These are phyloP conservation scores for Magallana nippona DNA, from an alignment of 2,888 invertebrate species.

Conservation along the genomic window DNA sequence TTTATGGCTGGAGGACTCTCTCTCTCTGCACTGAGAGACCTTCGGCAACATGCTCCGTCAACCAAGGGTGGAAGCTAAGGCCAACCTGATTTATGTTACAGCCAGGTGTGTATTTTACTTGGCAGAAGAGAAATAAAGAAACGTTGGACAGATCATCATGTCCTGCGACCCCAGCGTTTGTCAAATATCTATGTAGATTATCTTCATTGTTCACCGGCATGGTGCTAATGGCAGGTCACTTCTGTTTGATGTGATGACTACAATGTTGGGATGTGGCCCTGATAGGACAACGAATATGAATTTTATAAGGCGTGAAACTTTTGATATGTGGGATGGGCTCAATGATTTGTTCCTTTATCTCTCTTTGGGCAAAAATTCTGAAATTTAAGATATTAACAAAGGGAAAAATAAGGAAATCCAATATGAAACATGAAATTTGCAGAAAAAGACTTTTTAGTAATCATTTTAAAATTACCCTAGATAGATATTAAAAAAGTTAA, in stretches of 20 bases:
- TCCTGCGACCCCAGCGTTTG: neutral
- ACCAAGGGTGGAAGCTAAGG: neutral
- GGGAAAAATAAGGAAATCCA: neutral
- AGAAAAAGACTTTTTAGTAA: too few species aligned
- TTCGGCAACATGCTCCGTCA: neutral
- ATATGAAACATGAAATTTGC: neutral
- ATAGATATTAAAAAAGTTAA: too few species aligned
- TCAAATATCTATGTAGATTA: conserved; percentile 30
- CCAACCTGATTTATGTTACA: conserved; percentile 25
- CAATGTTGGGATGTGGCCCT: neutral
- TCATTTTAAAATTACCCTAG: too few species aligned
- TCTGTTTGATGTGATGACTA: conserved; percentile 9
- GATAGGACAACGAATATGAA: conserved; percentile 2
- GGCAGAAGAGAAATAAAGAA: neutral
- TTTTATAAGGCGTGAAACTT: conserved; percentile 9
- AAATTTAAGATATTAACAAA: neutral
- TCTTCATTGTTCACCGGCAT: conserved; percentile 8
- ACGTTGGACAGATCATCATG: conserved; percentile 13
- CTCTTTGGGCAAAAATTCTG: neutral
- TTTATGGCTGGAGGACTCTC: neutral
- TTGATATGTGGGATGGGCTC: neutral
- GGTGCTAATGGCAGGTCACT: conserved; percentile 31
- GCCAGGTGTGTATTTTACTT: neutral
- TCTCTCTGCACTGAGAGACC: conserved; percentile 14
- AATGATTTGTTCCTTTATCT: neutral